Evolutionary conservation across 2,113 vertebrate species (phyloP), one percentile per base, ranked within the genome.

Genomic region (Cheilinus undulatus): DNA sequence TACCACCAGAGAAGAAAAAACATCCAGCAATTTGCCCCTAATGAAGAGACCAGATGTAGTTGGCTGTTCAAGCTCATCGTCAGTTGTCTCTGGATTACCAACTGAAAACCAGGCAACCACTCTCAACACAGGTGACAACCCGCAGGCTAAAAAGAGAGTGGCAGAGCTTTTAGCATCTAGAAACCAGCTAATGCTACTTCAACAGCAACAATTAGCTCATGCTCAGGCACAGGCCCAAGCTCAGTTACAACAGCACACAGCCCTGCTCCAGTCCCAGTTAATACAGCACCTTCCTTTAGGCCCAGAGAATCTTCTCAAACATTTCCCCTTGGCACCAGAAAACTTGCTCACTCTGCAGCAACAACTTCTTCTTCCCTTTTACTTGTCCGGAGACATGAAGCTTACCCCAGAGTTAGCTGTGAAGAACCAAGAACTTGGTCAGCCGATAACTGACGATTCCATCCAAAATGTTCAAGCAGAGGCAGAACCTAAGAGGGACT

Each of bases 331-430:
- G 61, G 36, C 73, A 15, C 71, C 91, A 69, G 91, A 92, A 17
- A 92, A 81, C 86, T 78, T 91, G 46, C 83, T 92, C 28, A 83
- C 90, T 50, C 75, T 92, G 75, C 97, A 99, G 49, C 97, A 99
- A 85, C 97, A 99, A 85, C 94, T 99, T 62, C 88, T 99, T 53
- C 95, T 99, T 45, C 97, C 98, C 0, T 99, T 99, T 91, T 98
- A 98, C 69, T 96, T 99, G 79, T 95, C 98, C n/a, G 98, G 96
- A 0, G 98, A 99, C 78, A 96, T 99, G 87, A 95, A 95, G 83
- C 94, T 97, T 83, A 97, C 95, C 79, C 91, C 96, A 0, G 97
- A 99, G 24, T 93, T 97, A 51, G 94, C 89, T 69, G 67, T 96
- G 66, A 96, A 94, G 65, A 95, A 92, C 0, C 92, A 92, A 22